phyloP scores from a whole-genome alignment of 2,113 vertebrate genomes.

The Ceuthmochares aereus region DNA sequence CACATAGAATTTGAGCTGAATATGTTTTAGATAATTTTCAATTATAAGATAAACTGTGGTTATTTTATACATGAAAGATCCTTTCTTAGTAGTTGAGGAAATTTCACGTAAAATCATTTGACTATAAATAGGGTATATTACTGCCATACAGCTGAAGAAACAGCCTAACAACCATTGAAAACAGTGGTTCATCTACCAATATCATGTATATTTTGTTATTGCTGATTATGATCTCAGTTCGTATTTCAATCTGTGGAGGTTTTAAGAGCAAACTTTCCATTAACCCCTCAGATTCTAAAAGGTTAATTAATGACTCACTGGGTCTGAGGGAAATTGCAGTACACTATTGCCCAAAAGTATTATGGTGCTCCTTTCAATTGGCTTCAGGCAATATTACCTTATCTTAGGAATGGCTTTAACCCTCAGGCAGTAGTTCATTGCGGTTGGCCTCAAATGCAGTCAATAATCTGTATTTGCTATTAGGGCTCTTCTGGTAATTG shows the following conservation, averaged over 20 bases:
- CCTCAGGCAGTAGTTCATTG: constrained; percentile 40
- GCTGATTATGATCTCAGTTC: not conserved
- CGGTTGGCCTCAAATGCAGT: constrained; percentile 42
- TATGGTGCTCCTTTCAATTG: not conserved
- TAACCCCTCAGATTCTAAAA: constrained; percentile 52
- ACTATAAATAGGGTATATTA: not conserved
- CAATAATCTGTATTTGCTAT: constrained; percentile 56
- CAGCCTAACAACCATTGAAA: not conserved
- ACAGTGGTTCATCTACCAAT: not conserved
- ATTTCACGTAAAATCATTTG: not conserved
- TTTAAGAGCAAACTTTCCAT: constrained; percentile 45
- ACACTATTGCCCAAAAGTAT: constrained; percentile 47
- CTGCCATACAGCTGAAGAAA: not conserved
- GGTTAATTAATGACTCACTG: constrained; percentile 60
- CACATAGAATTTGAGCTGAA: not conserved
- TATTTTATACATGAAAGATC: not conserved
- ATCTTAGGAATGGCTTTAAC: constrained; percentile 36
- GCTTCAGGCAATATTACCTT: constrained; percentile 43
- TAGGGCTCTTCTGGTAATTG: constrained; percentile 33
- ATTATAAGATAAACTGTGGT: not conserved
- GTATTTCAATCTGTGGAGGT: constrained; percentile 29
- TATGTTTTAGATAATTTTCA: not conserved
- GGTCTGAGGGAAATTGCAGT: constrained; percentile 47
- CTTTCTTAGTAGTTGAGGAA: not conserved
- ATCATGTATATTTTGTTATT: not conserved